Evolutionary conservation across 1,140 invertebrate genomes (phyloP).

Genomic region (Oscheius sp.): DNA sequence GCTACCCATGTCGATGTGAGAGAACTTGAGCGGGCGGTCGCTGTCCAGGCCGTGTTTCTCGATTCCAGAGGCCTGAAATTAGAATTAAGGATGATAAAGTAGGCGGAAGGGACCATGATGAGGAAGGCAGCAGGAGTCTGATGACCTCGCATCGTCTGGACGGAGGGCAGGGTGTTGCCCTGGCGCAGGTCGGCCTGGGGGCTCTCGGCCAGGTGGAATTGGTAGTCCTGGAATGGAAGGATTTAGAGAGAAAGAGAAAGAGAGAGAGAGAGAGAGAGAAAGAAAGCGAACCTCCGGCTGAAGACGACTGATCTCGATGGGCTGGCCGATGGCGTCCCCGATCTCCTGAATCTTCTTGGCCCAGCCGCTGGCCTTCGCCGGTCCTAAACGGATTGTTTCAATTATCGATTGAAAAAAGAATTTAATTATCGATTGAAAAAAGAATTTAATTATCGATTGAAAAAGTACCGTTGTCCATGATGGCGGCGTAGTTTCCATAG

Average conservation of each 20-base stretch:
- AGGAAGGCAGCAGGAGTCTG: constrained; percentile 86
- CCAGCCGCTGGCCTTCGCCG: constrained; percentile 71
- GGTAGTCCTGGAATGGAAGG: no score
- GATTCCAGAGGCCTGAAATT: constrained; percentile 72
- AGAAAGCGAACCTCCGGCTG: no score
- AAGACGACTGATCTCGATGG: constrained; percentile 83
- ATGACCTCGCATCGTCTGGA: constrained; percentile 74
- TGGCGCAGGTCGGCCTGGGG: constrained; percentile 87
- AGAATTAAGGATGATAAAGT: background rate
- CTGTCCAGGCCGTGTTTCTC: constrained; percentile 77
- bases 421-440: background rate
- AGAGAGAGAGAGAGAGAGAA: no score
- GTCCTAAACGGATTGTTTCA: no score
- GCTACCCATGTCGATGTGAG: constrained; percentile 83
- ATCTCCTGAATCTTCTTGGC: constrained; percentile 69
- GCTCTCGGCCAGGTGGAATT: constrained; percentile 72
- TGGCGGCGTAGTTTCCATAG: constrained; percentile 67
- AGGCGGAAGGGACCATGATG: constrained; percentile 66
- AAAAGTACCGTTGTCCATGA: constrained; percentile 77
- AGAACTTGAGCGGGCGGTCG: constrained; percentile 73
- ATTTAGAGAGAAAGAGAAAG: no score
- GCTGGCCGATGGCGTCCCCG: constrained; percentile 78
- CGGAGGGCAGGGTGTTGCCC: constrained; percentile 72
- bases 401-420: background rate
- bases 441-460: background rate